Evolutionary conservation across 1,140 invertebrate species (phyloP), one percentile per base, ranked within the genome.

Genomic region (Eumaeus atala): DNA sequence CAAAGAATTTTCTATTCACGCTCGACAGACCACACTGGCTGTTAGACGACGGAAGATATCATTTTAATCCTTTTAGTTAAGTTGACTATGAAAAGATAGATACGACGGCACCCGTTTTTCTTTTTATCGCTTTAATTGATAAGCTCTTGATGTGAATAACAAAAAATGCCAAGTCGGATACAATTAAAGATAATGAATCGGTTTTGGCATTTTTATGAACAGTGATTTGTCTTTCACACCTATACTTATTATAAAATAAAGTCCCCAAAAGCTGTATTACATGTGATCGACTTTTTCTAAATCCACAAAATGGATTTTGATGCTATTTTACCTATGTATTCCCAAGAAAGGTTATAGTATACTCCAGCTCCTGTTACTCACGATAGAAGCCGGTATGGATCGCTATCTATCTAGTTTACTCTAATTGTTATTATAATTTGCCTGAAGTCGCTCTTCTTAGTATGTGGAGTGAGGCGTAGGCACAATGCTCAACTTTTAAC

Each of bases 21-120:
- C 70, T 84, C 59, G 54, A 67, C 47, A 67, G 83, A 84, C 83
- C 83, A 84, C 83, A 86, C 83, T 77, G 71, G 72, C 66, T 78
- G 79, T 76, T 74, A 77, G 76, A 77, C 68, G 74, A 74, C 76
- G 75, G 78, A 84, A 81, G 78, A 77, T 82, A 82, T 84, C 74
- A 82, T 84, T 83, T 83, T 84, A 86, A 86, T 86, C 83, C 83
- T 83, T 86, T 86, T 86, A 84, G 79, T 78, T 83, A 83, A 85
- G 82, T 85, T 82, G 77, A 73, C 78, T 82, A 79, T 84, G 77
- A 82, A 82, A 78, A 74, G 80, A 80, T 75, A 74, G 72, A 76
- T 74, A 52, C 63, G 54, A 44, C 62, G 70, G 67, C 70, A 69
- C 68, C 70, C 72, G 70, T 72, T 72, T 75, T 74, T 72, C 72